A percentile compares a stretch with the other conserved stretches of the same genome.
These are phyloP conservation scores for Chironomus striatipennis DNA, from an alignment of 1,140 invertebrate genomes.

Conservation along the genomic window DNA sequence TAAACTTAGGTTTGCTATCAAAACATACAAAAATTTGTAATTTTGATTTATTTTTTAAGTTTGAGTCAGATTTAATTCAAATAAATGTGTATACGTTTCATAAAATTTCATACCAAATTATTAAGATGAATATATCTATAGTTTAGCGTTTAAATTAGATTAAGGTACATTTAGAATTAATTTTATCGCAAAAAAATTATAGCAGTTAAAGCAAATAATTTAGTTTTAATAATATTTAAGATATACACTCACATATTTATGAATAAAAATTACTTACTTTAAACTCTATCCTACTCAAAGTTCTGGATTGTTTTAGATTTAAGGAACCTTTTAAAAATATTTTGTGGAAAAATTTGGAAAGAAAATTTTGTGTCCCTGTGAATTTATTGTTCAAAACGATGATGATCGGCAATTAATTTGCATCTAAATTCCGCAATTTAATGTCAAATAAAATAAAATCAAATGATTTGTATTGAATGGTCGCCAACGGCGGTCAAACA, in stretches of 20 bases:
- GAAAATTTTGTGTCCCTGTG: not conserved
- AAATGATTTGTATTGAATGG: not conserved
- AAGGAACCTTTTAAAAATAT: too few relatives aligned
- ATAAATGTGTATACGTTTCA: too few relatives aligned
- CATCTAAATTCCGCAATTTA: not conserved
- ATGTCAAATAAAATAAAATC: not conserved
- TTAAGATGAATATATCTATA: too few relatives aligned
- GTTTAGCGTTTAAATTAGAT: conserved; percentile 9
- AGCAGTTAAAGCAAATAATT: not conserved
- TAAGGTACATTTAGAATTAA: not conserved
- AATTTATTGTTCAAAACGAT: not conserved
- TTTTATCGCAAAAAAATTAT: conserved; percentile 19
- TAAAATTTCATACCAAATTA: too few relatives aligned
- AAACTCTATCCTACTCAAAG: not conserved
- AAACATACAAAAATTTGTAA: too few relatives aligned
- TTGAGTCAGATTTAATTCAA: too few relatives aligned
- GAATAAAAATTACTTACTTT: not conserved
- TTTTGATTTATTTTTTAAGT: too few relatives aligned
- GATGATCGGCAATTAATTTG: not conserved
- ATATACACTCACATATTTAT: not conserved
- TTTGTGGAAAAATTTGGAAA: not conserved
- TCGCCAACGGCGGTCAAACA: not conserved
- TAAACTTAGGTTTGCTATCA: too few relatives aligned
- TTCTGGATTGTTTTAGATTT: too few relatives aligned
- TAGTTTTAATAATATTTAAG: not conserved